These are phyloP conservation scores for Ornithoptera alexandrae DNA, from an alignment of 2,888 invertebrate genomes.

Conservation along the genomic window DNA sequence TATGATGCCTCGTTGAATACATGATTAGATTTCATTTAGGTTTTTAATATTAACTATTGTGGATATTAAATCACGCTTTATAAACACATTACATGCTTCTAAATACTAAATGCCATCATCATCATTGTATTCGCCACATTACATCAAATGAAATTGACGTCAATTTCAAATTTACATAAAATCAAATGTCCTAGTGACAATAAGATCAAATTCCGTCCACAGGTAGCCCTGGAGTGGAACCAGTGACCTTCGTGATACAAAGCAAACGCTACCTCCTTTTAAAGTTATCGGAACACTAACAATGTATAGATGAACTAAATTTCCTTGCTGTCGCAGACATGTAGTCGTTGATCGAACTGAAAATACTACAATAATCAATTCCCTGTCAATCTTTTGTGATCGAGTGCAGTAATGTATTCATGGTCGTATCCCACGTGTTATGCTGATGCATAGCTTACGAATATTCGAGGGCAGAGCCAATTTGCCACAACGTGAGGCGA, in stretches of 20 bases:
- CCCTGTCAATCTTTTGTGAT: slow-evolving; percentile 47
- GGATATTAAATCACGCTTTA: not conserved
- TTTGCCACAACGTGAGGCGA: slow-evolving; percentile 58
- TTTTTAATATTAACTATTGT: not conserved
- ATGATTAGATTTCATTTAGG: not conserved
- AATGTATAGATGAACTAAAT: slow-evolving; percentile 32
- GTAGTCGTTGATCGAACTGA: slow-evolving; percentile 38
- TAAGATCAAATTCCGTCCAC: no score
- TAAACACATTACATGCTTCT: no score
- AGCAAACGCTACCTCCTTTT: not conserved
- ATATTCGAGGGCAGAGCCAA: slow-evolving; percentile 51
- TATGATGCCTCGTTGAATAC: not conserved
- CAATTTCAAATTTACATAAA: no score
- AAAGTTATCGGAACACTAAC: slow-evolving; percentile 34
- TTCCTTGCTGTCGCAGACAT: slow-evolving; percentile 34
- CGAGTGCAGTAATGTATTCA: slow-evolving; percentile 53
- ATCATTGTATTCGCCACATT: no score
- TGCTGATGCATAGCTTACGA: slow-evolving; percentile 47
- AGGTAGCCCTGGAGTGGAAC: no score
- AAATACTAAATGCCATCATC: no score
- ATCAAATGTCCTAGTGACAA: no score
- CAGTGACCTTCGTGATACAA: not conserved
- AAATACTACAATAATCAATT: slow-evolving; percentile 50
- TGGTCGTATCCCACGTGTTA: slow-evolving; percentile 50
- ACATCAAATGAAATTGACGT: no score